phyloP scores from a whole-genome alignment of 2,797 vertebrate species.

The Tapirus indicus region DNA sequence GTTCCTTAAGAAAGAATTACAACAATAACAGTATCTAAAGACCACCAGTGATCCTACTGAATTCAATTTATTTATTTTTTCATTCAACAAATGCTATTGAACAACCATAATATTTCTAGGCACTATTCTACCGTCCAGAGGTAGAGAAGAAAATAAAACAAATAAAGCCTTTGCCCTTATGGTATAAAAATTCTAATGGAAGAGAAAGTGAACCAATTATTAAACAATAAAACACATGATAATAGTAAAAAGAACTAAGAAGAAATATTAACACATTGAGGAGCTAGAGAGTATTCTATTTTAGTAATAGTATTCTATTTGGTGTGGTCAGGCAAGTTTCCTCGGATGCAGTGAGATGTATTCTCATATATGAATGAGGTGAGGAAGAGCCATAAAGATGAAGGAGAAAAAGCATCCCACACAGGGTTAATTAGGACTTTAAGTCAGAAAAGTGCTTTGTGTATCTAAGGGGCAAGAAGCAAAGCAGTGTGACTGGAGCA shows the following conservation, averaged over 20 bases:
- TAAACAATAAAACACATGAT: background rate
- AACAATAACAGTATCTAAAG: background rate
- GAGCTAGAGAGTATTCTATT: background rate
- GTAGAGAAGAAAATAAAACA: background rate
- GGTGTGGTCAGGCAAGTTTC: background rate
- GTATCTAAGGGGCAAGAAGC: background rate
- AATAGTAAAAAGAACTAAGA: background rate
- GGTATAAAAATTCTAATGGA: background rate
- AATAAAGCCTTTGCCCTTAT: background rate
- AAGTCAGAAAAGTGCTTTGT: background rate
- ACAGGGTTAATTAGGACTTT: background rate
- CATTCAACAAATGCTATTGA: background rate
- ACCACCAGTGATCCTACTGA: background rate
- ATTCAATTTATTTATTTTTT: background rate
- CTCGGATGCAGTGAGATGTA: background rate
- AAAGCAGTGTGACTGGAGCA: too few relatives aligned
- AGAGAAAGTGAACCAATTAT: background rate
- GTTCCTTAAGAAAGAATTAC: background rate
- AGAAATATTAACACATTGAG: background rate
- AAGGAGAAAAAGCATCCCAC: background rate
- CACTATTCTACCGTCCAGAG: background rate
- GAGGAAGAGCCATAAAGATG: background rate
- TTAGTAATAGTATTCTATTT: background rate
- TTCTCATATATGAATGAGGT: background rate
- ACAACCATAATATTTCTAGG: background rate